Evolutionary conservation across 2,113 vertebrate species (phyloP), one percentile per base, ranked within the genome.

Genomic region (Pygoscelis adeliae): DNA sequence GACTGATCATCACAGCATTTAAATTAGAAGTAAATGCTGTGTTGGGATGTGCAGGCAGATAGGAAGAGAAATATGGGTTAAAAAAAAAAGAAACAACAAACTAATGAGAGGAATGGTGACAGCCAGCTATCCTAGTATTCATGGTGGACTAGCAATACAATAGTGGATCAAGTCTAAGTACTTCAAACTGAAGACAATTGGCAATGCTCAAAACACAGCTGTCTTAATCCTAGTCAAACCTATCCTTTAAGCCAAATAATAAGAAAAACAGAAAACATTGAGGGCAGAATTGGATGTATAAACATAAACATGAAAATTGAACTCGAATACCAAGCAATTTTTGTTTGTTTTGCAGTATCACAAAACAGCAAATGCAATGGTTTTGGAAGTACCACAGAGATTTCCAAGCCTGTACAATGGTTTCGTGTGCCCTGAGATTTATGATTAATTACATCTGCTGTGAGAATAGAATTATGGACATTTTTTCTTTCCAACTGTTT

Each of bases 151-250:
- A 88, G 76, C 67, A 79, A 19, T 50, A 80, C 49, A 82, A 32
- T 7, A 44, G 83, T 25, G 71, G 92, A 78, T 63, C 61, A 42
- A 93, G 56, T 19, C 82, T 87, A 72, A 88, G 79, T 50, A 36
- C 38, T 34, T 74, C 4, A 73, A 73, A 90, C 47, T 89, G 87
- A 77, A 95, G 92, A 79, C 92, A 87, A 79, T 1, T 91, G 86
- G 58, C 78, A 44, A 1, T 50, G 78, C 53, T 92, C 81, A 91
- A 95, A 97, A 95, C 95, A 91, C 92, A 97, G 95, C 97, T 95
- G 90, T 67, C 92, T 97, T 88, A 56, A 85, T 92, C 91, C 91
- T 56, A 77, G n/a, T 50, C 70, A 94, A 65, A 82, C 59, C 77
- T 61, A 17, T 50, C 46, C 72, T 95, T 95, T 80, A 78, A 96